A percentile compares a stretch with the other conserved stretches of the same genome.
Conservation (phyloP, 2,797 vertebrate genomes). For the Geotrypetes seraphini region DNA sequence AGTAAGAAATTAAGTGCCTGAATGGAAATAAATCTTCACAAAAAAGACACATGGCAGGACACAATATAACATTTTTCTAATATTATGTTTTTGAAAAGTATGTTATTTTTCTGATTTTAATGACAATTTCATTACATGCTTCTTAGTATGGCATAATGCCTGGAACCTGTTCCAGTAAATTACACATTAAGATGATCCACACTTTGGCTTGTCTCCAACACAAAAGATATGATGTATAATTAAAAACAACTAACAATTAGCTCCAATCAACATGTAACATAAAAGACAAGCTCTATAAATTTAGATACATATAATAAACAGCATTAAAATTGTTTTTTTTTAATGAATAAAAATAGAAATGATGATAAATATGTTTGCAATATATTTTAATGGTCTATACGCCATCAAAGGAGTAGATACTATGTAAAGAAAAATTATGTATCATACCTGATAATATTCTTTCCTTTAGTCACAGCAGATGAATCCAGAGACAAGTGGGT, state of each 20-base stretch:
- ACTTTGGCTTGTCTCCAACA: conserved; percentile 55
- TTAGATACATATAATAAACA: conserved; percentile 32
- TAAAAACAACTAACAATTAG: conserved; percentile 66
- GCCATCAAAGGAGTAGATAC: no score
- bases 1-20: conserved; percentile 17
- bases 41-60: conserved; percentile 21
- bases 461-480: no score
- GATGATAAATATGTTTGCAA: not conserved
- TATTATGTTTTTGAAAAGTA: conserved; percentile 41
- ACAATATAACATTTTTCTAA: conserved; percentile 22
- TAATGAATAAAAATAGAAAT: conserved; percentile 25
- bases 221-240: conserved; percentile 57
- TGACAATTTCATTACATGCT: conserved; percentile 39
- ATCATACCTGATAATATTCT: no score
- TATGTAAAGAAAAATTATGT: no score
- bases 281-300: conserved; percentile 39
- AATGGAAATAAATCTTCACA: conserved; percentile 10
- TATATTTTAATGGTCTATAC: conserved; percentile 12
- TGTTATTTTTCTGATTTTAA: conserved; percentile 54
- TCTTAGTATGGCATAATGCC: conserved; percentile 48
- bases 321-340: conserved; percentile 11
- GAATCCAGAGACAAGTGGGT: no score
- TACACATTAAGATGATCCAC: conserved; percentile 52
- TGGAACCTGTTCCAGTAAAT: conserved; percentile 59
- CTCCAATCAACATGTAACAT: conserved; percentile 42